Conservation (phyloP, 2,113 vertebrate genomes). For the Microtus richardsoni region DNA sequence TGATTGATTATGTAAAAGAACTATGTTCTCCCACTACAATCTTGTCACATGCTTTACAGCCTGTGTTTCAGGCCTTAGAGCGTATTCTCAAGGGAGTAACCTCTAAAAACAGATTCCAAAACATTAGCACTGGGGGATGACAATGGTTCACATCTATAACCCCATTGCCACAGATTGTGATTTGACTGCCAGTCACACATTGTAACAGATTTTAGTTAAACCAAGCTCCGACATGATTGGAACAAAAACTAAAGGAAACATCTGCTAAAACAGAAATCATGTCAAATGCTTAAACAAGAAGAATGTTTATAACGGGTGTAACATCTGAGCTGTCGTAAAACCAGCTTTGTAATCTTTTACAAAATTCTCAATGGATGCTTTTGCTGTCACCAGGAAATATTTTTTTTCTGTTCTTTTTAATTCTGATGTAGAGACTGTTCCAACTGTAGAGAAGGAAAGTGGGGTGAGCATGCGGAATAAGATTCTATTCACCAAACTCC, state of each 20-base stretch:
- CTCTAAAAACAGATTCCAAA: not conserved
- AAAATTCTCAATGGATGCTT: slow-evolving; percentile 20
- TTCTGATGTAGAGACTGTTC: not conserved
- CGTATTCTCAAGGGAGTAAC: not conserved
- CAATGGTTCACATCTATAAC: slow-evolving; percentile 26
- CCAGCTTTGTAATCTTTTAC: slow-evolving; percentile 37
- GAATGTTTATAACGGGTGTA: not conserved
- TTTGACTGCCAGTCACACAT: slow-evolving; percentile 70
- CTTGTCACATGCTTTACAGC: not conserved
- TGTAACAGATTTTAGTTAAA: slow-evolving; percentile 74
- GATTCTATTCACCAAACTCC: not conserved
- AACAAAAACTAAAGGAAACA: slow-evolving; percentile 70
- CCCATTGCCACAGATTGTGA: slow-evolving; percentile 26
- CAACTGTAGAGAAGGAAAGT: slow-evolving; percentile 19
- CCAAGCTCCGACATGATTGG: slow-evolving; percentile 53
- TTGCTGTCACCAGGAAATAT: not conserved
- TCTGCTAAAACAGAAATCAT: slow-evolving; percentile 69
- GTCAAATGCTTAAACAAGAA: slow-evolving; percentile 60
- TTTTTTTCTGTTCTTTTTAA: not conserved
- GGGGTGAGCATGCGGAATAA: not conserved
- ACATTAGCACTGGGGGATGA: not conserved
- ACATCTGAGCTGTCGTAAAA: slow-evolving; percentile 62
- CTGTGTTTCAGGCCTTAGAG: not conserved
- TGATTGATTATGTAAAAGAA: not conserved
- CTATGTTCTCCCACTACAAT: not conserved